Conservation (phyloP, 64 coral and sea anemone genomes). For the Trachythela sp. region DNA sequence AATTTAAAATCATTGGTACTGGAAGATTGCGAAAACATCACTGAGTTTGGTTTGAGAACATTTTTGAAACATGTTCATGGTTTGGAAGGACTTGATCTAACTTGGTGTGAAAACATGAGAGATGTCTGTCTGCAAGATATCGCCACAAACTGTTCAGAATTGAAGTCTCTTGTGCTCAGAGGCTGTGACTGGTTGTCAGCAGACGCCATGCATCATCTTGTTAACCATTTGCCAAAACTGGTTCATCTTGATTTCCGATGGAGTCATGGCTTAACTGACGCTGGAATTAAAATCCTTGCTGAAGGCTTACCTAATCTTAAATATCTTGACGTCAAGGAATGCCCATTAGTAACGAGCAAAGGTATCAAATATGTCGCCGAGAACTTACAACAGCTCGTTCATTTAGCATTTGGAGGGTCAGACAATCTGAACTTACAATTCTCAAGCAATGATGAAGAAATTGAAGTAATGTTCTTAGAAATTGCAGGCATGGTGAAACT, state of each 20-base stretch:
- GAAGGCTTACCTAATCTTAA: slow-evolving; percentile 55
- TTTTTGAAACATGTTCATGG: slow-evolving; percentile 57
- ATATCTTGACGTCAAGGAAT: slow-evolving; percentile 79
- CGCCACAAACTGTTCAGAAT: slow-evolving; percentile 50
- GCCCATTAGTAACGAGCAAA: slow-evolving; percentile 74
- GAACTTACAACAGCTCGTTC: slow-evolving; percentile 57
- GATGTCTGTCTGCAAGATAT: slow-evolving; percentile 66
- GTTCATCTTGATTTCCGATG: slow-evolving; percentile 60
- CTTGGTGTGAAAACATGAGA: slow-evolving; percentile 70
- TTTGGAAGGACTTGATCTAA: slow-evolving; percentile 71
- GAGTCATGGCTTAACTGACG: slow-evolving; percentile 68
- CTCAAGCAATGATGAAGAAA: slow-evolving; percentile 45
- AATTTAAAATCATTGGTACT: slow-evolving; percentile 68
- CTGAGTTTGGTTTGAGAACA: slow-evolving; percentile 65
- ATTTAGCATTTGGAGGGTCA: slow-evolving; percentile 86
- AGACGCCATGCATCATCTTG: slow-evolving; percentile 47
- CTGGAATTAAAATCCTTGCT: slow-evolving; percentile 55
- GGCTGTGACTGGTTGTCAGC: slow-evolving; percentile 85
- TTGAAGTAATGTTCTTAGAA: slow-evolving; percentile 65
- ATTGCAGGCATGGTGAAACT: slow-evolving; percentile 68
- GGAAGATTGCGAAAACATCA: slow-evolving; percentile 81
- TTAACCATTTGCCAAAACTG: slow-evolving; percentile 55
- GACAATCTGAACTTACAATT: slow-evolving; percentile 87
- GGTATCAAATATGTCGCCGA: slow-evolving; percentile 56
- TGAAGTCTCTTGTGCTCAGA: slow-evolving; percentile 50